These are phyloP conservation scores for Pseudochaenichthys georgianus DNA, from an alignment of 2,797 vertebrate genomes.

Conservation along the genomic window DNA sequence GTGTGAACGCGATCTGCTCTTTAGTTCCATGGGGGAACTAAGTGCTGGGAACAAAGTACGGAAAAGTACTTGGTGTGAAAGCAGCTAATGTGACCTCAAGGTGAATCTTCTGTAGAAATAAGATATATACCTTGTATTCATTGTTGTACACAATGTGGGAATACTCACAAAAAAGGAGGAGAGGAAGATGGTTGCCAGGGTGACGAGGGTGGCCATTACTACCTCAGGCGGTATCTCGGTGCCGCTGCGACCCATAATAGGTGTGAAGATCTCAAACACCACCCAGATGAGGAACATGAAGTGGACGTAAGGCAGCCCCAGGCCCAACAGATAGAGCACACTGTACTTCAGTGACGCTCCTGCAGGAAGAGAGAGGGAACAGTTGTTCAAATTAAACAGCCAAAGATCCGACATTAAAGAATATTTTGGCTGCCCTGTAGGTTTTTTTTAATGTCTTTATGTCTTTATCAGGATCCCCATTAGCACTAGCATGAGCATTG, in stretches of 20 bases:
- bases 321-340: conserved; percentile 89
- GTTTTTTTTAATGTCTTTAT: too few species aligned
- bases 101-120: neutral
- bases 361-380: conserved; percentile 50
- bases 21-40: too few species aligned
- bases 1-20: too few species aligned
- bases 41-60: too few species aligned
- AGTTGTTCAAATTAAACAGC: neutral
- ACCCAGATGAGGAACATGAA: conserved; percentile 95
- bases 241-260: conserved; percentile 96
- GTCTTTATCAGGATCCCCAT: too few species aligned
- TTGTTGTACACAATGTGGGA: neutral
- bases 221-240: conserved; percentile 95
- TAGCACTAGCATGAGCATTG: too few species aligned
- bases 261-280: conserved; percentile 97
- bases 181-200: conserved; percentile 88
- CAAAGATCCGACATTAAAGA: neutral
- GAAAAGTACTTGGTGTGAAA: too few species aligned
- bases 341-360: conserved; percentile 91
- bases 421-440: neutral
- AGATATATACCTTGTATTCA: neutral
- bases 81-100: neutral
- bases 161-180: conserved; percentile 95
- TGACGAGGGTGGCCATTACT: conserved; percentile 90
- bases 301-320: conserved; percentile 92